Evolutionary conservation across 2,113 vertebrate genomes (phyloP).

Genomic region (Mirza zaza): DNA sequence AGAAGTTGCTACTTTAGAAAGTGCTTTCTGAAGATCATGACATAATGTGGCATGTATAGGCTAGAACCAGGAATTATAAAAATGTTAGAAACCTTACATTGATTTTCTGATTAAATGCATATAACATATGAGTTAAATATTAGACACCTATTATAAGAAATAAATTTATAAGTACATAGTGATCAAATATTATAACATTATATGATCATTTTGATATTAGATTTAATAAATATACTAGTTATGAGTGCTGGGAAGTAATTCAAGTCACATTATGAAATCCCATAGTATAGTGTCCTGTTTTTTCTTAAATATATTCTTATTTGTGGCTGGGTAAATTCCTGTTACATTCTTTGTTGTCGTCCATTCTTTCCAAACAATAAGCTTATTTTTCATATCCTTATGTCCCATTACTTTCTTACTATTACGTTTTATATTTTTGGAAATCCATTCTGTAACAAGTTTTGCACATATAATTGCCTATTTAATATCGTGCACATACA

Average conservation of each 20-base stretch:
- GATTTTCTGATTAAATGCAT: not conserved
- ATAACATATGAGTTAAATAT: not conserved
- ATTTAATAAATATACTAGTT: not conserved
- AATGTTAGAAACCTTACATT: not conserved
- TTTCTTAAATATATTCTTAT: not conserved
- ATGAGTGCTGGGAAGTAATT: not conserved
- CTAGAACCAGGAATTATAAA: constrained; percentile 55
- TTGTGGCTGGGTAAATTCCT: not conserved
- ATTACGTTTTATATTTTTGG: not conserved
- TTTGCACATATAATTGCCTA: not conserved
- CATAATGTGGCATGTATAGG: not conserved
- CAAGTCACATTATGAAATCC: not conserved
- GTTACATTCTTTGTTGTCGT: not conserved
- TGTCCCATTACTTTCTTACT: not conserved
- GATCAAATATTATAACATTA: not conserved
- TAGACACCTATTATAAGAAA: not conserved
- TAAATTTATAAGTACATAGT: not conserved
- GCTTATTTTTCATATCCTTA: not conserved
- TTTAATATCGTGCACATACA: not conserved
- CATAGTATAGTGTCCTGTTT: not conserved
- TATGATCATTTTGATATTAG: not conserved
- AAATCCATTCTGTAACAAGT: not conserved
- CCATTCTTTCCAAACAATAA: not conserved
- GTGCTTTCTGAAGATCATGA: constrained; percentile 26
- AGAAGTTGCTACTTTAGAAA: constrained; percentile 46